These are phyloP conservation scores for Eulacestoma nigropectus DNA, from an alignment of 2,113 vertebrate genomes.

Conservation along the genomic window DNA sequence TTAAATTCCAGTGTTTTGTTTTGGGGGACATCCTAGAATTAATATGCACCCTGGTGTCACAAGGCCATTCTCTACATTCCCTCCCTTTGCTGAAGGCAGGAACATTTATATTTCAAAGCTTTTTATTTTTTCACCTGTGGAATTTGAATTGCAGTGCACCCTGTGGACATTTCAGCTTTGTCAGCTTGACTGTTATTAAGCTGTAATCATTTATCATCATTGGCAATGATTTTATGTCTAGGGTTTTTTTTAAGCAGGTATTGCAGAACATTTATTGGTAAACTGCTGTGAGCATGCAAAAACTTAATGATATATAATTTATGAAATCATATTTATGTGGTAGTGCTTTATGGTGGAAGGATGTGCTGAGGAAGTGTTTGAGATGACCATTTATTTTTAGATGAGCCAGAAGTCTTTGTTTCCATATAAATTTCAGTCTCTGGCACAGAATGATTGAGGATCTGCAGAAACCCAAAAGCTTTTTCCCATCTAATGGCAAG, in stretches of 20 bases:
- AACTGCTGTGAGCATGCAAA: constrained; percentile 18
- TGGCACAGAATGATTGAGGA: neutral
- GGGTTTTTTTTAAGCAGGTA: neutral
- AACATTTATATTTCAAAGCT: neutral
- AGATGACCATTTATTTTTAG: constrained; percentile 34
- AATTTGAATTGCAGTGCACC: neutral
- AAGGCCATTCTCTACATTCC: neutral
- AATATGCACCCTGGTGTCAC: neutral
- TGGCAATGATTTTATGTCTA: constrained; percentile 1
- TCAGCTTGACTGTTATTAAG: constrained; percentile 44
- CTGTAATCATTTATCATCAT: constrained; percentile 19
- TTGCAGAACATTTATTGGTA: constrained; percentile 24
- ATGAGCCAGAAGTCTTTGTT: constrained; percentile 12
- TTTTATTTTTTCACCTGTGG: constrained; percentile 18
- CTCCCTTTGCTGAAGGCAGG: neutral
- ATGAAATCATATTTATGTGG: constrained; percentile 34
- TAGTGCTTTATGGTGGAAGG: constrained; percentile 10
- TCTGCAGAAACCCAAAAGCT: constrained; percentile 18
- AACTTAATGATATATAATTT: constrained; percentile 21
- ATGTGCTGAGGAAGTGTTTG: constrained; percentile 21
- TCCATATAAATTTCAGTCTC: neutral
- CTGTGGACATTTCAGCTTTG: constrained; percentile 20
- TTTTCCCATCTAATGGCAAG: neutral
- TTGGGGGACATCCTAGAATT: neutral
- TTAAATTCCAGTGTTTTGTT: neutral